Percentiles rank a stretch among this genome's conserved stretches.
Evolutionary conservation across 23 tunicate genomes (phyloP).

Genomic region (Aplidium turbinatum): DNA sequence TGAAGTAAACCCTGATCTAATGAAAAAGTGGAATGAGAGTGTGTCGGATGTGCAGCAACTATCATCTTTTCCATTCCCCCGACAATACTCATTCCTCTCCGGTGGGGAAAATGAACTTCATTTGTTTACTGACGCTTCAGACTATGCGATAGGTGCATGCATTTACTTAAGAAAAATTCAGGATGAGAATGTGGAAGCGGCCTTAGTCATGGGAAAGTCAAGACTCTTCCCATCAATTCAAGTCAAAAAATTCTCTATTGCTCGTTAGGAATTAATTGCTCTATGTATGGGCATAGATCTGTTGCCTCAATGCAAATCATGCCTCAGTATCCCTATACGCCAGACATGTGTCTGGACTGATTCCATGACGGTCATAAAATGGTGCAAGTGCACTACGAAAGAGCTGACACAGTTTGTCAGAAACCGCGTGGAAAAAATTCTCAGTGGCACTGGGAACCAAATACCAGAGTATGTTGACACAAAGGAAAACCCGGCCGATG

Average conservation of each 20-base stretch:
- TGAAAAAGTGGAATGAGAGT: neutral
- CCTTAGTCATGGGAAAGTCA: neutral
- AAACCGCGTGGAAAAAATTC: slow-evolving; percentile 5
- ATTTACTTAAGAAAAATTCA: slow-evolving; percentile 1
- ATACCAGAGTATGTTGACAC: neutral
- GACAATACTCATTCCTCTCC: neutral
- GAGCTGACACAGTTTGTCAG: slow-evolving; percentile 15
- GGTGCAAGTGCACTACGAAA: slow-evolving; percentile 10
- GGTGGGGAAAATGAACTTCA: neutral
- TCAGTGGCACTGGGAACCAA: neutral
- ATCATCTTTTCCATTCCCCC: neutral
- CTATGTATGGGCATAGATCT: slow-evolving; percentile 16
- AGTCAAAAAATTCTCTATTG: slow-evolving; percentile 14
- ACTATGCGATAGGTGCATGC: slow-evolving; percentile 3
- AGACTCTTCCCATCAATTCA: slow-evolving; percentile 1
- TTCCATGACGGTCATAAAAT: slow-evolving; percentile 15
- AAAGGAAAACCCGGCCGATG: slow-evolving; percentile 9
- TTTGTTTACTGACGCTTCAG: slow-evolving; percentile 1
- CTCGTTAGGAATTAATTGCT: slow-evolving; percentile 6
- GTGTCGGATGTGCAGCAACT: neutral
- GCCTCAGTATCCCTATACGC: slow-evolving; percentile 1
- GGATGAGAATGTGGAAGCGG: neutral
- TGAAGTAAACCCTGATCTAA: neutral
- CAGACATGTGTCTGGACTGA: slow-evolving; percentile 2
- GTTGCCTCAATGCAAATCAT: neutral